Base-by-base conservation (phyloP, 2,113 vertebrate genomes). In the Stegastes partitus region DNA sequence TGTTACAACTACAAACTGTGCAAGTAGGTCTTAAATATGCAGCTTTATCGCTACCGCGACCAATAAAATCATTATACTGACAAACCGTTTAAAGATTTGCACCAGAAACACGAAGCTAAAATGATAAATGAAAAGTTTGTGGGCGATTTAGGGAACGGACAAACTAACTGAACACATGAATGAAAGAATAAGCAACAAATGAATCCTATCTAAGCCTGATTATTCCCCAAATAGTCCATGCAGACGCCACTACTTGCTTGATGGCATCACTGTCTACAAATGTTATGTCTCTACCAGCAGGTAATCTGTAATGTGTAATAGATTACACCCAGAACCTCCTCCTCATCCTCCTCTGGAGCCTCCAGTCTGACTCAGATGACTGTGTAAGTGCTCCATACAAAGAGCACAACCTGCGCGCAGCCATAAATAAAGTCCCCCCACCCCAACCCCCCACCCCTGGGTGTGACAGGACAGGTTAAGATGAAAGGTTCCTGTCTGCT, bases 401-500 rank as follows among this genome's bases (percentile, higher is more conserved):
- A 80, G 85, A 84, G 79, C 56, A n/a, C 81, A 68, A 90, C 87
- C 91, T 85, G 77, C 50, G 68, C 66, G 21, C 68, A 67, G 81
- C 91, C 89, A 88, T 94, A 94, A 94, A 94, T 93, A 92, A 87
- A 53, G 88, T 61, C 85, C 71, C 65, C 69, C 75, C 83, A 12
- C 4, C 50, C 0, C 12, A 25, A 23, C 54, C n/a, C 71, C 49
- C 74, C 42, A 53, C 85, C 71, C 82, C 67, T 75, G 77, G 85
- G 79, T 89, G 90, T 89, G 68, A 80, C 87, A 84, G 70, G 80
- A 64, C 81, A 82, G 90, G 90, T 86, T 86, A 59, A 95, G 93
- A 94, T 94, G 94, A 92, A 95, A 95, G 89, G 31, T 88, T 93
- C 87, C 69, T 81, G 56, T 87, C 83, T 71, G 79, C 68, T 55